Evolutionary conservation across 2,888 invertebrate genomes (phyloP).

Genomic region (Endomychus coccineus): DNA sequence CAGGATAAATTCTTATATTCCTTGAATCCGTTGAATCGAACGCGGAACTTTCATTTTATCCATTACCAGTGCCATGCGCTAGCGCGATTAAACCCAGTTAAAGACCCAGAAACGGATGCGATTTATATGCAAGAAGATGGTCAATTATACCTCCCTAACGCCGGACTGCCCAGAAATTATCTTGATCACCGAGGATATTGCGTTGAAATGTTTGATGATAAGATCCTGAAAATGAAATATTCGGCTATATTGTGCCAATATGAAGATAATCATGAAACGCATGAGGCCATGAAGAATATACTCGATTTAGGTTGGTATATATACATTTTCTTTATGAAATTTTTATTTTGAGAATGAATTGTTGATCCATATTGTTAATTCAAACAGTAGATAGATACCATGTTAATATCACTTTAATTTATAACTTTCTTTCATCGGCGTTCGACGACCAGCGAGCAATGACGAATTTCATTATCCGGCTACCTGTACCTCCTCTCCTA

Average conservation of each 20-base stretch:
- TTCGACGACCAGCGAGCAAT: too few relatives aligned
- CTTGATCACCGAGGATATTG: slow-evolving; percentile 5
- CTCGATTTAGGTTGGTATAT: too few relatives aligned
- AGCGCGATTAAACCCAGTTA: slow-evolving; percentile 3
- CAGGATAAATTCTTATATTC: slow-evolving; percentile 3
- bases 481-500: too few relatives aligned
- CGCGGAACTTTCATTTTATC: slow-evolving; percentile 7
- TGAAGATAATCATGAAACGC: too few relatives aligned
- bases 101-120: slow-evolving; percentile 4
- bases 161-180: background rate
- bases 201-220: slow-evolving; percentile 10
- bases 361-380: too few relatives aligned
- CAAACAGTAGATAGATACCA: too few relatives aligned
- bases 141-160: slow-evolving; percentile 3
- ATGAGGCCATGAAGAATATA: too few relatives aligned
- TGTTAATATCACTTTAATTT: too few relatives aligned
- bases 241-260: slow-evolving; percentile 4
- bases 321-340: too few relatives aligned
- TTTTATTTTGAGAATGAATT: too few relatives aligned
- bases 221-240: background rate
- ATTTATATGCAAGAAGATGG: slow-evolving; percentile 11
- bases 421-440: too few relatives aligned
- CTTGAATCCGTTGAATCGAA: slow-evolving; percentile 7
- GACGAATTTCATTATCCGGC: too few relatives aligned
- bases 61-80: slow-evolving; percentile 3